These are phyloP conservation scores for Spea bombifrons DNA, from an alignment of 2,113 vertebrate genomes.

Conservation along the genomic window DNA sequence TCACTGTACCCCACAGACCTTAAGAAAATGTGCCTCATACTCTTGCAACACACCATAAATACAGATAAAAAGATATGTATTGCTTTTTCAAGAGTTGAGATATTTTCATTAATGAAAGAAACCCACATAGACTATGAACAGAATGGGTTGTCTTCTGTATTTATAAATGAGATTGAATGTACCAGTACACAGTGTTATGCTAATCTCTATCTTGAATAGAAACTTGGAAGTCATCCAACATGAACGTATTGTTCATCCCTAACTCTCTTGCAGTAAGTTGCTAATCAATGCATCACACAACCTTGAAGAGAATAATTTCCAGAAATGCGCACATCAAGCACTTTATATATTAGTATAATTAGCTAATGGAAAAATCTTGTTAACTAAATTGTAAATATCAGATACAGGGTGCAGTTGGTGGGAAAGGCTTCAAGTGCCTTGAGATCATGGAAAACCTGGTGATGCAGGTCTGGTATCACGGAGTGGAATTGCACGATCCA, in stretches of 20 bases:
- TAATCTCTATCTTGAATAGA: neutral
- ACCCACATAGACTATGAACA: no score
- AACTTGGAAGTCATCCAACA: slow-evolving; percentile 11
- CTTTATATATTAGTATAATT: slow-evolving; percentile 28
- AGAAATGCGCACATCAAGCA: slow-evolving; percentile 26
- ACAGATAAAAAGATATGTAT: no score
- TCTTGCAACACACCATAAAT: no score
- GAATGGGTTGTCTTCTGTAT: neutral
- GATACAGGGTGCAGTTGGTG: neutral
- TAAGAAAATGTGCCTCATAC: no score
- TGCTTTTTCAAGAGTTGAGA: no score
- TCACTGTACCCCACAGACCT: no score
- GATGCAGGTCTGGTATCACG: no score
- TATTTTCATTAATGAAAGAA: no score
- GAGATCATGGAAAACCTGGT: no score
- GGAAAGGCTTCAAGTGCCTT: neutral
- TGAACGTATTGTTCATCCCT: neutral
- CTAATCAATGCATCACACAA: slow-evolving; percentile 4
- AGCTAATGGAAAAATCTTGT: slow-evolving; percentile 30
- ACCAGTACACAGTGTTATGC: no score
- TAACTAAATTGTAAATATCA: neutral
- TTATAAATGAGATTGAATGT: neutral
- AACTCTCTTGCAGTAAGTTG: slow-evolving; percentile 22
- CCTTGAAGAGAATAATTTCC: slow-evolving; percentile 8
- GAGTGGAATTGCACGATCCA: no score